phyloP scores from a whole-genome alignment of 2,113 vertebrate genomes.

The Amia ocellicauda region DNA sequence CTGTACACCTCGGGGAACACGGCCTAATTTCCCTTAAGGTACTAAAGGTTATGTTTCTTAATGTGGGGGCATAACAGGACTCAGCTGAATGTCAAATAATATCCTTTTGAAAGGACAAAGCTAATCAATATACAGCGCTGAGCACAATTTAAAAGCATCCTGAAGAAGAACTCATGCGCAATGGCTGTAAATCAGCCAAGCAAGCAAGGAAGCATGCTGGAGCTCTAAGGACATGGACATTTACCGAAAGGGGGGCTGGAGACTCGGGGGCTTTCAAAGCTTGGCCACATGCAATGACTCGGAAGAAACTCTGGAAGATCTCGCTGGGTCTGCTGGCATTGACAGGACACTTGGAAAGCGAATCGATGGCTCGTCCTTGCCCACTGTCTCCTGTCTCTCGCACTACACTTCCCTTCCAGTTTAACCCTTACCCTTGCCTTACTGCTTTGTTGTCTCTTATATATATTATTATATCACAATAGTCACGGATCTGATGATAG shows the following conservation, averaged over 20 bases:
- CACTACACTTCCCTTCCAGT: constrained; percentile 29
- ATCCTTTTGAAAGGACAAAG: constrained; percentile 57
- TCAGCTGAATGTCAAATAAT: constrained; percentile 25
- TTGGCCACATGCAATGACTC: constrained; percentile 14
- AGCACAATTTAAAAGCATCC: constrained; percentile 62
- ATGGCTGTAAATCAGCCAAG: constrained; percentile 18
- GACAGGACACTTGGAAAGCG: constrained; percentile 27
- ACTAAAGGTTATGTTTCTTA: background rate
- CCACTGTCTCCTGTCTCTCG: constrained; percentile 36
- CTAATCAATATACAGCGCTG: constrained; percentile 57
- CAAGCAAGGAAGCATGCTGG: constrained; percentile 27
- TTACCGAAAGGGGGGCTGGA: rapidly evolving
- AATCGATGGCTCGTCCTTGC: constrained; percentile 50
- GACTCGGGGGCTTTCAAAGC: constrained; percentile 13
- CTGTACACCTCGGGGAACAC: no score
- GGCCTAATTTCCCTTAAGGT: no score
- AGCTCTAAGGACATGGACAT: background rate
- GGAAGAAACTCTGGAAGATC: constrained; percentile 28
- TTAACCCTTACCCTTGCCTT: constrained; percentile 45
- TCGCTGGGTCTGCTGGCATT: constrained; percentile 23
- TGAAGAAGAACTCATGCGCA: constrained; percentile 43
- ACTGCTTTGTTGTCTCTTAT: no score
- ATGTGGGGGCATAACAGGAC: background rate
- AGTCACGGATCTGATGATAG: no score
- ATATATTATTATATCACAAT: no score